Base-by-base conservation (phyloP, 2,888 invertebrate genomes). In the Amblyjoppa proteus region DNA sequence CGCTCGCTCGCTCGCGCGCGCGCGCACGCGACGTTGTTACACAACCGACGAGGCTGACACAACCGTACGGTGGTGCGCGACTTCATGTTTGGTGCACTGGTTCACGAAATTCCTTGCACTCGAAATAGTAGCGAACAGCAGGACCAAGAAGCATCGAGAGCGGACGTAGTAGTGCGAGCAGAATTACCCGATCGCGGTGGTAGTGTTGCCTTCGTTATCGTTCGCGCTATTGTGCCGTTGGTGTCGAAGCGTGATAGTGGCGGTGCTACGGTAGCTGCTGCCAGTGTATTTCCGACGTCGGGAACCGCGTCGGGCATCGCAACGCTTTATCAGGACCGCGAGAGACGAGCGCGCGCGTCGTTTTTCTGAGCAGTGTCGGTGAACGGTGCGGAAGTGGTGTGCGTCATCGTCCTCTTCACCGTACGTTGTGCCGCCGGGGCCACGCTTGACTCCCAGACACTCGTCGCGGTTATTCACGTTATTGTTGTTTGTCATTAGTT, bases 1-100 rank as follows among this genome's bases (percentile, higher is more conserved):
- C 82, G 76, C 82, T 79, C 82, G 79, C 85, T 75, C 82, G 51
- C 81, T 70, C 82, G 76, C 82, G 82, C 82, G 79, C 85, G 79
- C 82, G 51, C 81, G 56, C 85, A 79, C 80, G 53, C 81, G 71
- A 79, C 70, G 75, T 80, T 53, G 75, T 83, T 71, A 75, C 61
- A 78, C 70, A 51, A 16, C 53, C 53, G 68, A 34, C 53, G 41
- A 56, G 77, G 68, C 41, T 25, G 53, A 38, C 25, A 66, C 51
- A 5, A 66, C 20, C 25, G 41, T 51, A 41, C 77, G 41, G 51
- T 75, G 66, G 64, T 75, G 75, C 51, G 53, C 51, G 13, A 41
- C 53, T 53, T 66, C 9, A 28, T 58, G 53, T 56, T 66, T 68
- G 38, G n/a, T 34, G 51, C 49, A 20, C 20, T 53, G 34, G 77